Evolutionary conservation across 1,140 invertebrate genomes (phyloP).

Genomic region (Ctenoplectra terminalis): DNA sequence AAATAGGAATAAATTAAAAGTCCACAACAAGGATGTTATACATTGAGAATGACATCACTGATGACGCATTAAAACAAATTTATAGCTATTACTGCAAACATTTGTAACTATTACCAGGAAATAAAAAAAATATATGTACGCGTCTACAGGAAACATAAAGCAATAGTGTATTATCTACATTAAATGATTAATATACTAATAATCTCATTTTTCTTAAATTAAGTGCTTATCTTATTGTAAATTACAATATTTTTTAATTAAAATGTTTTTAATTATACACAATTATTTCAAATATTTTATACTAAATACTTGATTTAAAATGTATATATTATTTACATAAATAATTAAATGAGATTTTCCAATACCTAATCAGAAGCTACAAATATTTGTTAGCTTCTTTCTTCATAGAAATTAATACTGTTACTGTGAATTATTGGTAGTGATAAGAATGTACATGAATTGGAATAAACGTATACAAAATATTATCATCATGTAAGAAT

Average conservation of each 20-base stretch:
- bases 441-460: conserved; percentile 45
- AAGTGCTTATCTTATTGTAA: background rate
- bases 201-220: background rate
- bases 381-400: background rate
- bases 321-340: background rate
- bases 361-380: background rate
- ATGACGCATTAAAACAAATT: conserved; percentile 63
- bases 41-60: conserved; percentile 59
- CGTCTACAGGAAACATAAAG: background rate
- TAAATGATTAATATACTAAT: background rate
- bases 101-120: conserved; percentile 42
- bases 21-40: conserved; percentile 58
- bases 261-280: background rate
- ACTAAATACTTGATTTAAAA: background rate
- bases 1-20: conserved; percentile 55
- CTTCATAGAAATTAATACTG: conserved; percentile 22
- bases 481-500: conserved; percentile 51
- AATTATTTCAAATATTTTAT: conserved; percentile 9
- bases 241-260: background rate
- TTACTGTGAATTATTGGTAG: conserved; percentile 44
- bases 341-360: background rate
- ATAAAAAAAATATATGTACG: conserved; percentile 1
- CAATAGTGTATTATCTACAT: conserved; percentile 7
- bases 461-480: conserved; percentile 49
- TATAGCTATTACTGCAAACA: conserved; percentile 40